phyloP scores from a whole-genome alignment of 2,888 invertebrate genomes.

The Megamerina dolium region DNA sequence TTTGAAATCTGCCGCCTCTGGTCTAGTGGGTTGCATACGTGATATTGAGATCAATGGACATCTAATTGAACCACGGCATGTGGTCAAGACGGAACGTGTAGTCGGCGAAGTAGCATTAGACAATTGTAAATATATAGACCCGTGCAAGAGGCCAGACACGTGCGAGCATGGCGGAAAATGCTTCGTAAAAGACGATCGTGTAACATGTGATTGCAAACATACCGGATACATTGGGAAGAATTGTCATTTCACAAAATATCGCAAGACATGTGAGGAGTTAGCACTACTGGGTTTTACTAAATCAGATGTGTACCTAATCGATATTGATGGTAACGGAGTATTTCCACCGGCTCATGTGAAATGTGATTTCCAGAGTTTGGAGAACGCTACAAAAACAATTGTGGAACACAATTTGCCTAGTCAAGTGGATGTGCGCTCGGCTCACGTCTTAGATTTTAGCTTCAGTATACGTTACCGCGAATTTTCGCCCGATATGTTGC shows the following conservation, averaged over 20 bases:
- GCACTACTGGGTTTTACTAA: conserved; percentile 82
- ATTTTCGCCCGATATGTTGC: conserved; percentile 85
- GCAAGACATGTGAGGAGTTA: conserved; percentile 87
- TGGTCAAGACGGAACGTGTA: conserved; percentile 75
- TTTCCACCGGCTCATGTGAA: conserved; percentile 88
- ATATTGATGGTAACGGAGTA: conserved; percentile 89
- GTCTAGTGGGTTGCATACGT: conserved; percentile 87
- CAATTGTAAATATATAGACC: conserved; percentile 84
- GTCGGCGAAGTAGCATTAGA: conserved; percentile 86
- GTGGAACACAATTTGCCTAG: conserved; percentile 88
- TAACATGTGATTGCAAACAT: conserved; percentile 83
- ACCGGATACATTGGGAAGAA: conserved; percentile 91
- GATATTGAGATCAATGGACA: conserved; percentile 79
- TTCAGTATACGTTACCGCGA: conserved; percentile 82
- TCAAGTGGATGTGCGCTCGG: conserved; percentile 80
- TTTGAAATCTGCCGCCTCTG: conserved; percentile 63
- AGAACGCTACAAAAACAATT: conserved; percentile 78
- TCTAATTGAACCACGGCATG: conserved; percentile 71
- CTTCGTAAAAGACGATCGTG: conserved; percentile 78
- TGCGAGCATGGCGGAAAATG: conserved; percentile 91
- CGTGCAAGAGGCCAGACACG: conserved; percentile 81
- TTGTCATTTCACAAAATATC: conserved; percentile 88
- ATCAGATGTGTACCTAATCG: conserved; percentile 86
- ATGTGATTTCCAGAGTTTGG: conserved; percentile 84
- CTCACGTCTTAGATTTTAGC: conserved; percentile 72